A percentile compares a stretch with the other conserved stretches of the same genome.
These are phyloP conservation scores for Ptychobarbus kaznakovi DNA, from an alignment of 2,797 vertebrate species.

Conservation along the genomic window DNA sequence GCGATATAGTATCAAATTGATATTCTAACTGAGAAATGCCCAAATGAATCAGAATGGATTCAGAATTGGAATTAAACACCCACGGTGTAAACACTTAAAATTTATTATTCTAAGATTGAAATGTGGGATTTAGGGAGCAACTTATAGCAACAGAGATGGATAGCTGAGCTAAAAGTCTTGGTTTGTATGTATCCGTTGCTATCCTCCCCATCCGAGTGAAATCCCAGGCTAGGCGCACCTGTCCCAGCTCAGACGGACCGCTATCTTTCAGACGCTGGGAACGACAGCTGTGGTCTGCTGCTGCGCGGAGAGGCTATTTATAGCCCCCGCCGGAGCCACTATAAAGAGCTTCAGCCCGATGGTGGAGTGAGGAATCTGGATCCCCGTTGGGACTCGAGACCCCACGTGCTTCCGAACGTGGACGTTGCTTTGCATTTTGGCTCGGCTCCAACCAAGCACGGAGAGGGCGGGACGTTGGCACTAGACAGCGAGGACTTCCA, in stretches of 20 bases:
- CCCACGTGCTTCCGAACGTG: slow-evolving; percentile 66
- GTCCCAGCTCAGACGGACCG: not conserved
- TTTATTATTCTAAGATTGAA: not conserved
- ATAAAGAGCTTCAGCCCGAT: not conserved
- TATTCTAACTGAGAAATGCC: not conserved
- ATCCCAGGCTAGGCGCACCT: slow-evolving; percentile 57
- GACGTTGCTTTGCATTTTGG: slow-evolving; percentile 72
- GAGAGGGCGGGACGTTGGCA: slow-evolving; percentile 50
- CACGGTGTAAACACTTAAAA: not conserved
- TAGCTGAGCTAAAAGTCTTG: not conserved
- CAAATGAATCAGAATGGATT: not conserved
- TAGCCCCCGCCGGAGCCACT: slow-evolving; percentile 40
- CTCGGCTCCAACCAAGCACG: slow-evolving; percentile 48
- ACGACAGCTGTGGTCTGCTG: slow-evolving; percentile 55
- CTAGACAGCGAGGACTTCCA: slow-evolving; percentile 44
- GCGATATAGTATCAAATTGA: too few relatives aligned
- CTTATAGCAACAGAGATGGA: not conserved
- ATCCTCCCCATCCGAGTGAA: slow-evolving; percentile 49
- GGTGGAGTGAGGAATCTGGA: not conserved
- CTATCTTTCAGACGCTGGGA: slow-evolving; percentile 23
- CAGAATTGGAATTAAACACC: not conserved
- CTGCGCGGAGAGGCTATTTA: slow-evolving; percentile 51
- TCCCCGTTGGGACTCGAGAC: slow-evolving; percentile 47
- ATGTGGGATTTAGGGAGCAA: not conserved
- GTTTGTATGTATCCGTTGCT: not conserved